These are phyloP conservation scores for Lordiphosa stackelbergi DNA, from an alignment of 1,140 invertebrate species.

Conservation along the genomic window DNA sequence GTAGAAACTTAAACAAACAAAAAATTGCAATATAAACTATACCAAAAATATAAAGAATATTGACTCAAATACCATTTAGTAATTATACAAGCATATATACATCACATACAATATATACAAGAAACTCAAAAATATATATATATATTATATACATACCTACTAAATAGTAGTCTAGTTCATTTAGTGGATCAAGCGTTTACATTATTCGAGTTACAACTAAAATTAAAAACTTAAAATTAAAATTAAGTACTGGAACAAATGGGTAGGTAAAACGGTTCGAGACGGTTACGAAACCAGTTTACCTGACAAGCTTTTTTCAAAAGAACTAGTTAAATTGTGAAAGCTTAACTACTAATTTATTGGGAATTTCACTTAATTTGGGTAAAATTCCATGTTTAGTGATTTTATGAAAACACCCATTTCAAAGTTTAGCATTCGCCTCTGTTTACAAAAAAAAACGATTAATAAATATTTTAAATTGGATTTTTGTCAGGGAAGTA, in stretches of 20 bases:
- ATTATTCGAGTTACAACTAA: constrained; percentile 58
- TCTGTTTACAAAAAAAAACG: too few relatives aligned
- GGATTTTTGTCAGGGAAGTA: too few relatives aligned
- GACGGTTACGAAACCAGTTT: too few relatives aligned
- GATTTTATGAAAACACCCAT: too few relatives aligned
- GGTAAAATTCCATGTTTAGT: too few relatives aligned
- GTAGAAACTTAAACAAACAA: constrained; percentile 31
- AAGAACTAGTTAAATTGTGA: too few relatives aligned
- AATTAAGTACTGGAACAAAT: constrained; percentile 1
- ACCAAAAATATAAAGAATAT: constrained; percentile 49
- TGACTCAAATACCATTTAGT: constrained; percentile 68
- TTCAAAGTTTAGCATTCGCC: too few relatives aligned
- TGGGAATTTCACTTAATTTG: too few relatives aligned
- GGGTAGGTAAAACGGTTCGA: background rate
- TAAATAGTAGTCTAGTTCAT: constrained; percentile 55
- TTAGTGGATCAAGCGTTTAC: constrained; percentile 67
- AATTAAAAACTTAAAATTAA: constrained; percentile 6
- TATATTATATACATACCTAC: constrained; percentile 13
- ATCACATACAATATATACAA: constrained; percentile 31
- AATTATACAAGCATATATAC: constrained; percentile 58
- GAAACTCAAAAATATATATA: constrained; percentile 34
- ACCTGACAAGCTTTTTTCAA: too few relatives aligned
- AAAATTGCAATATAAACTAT: constrained; percentile 57
- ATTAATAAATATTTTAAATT: too few relatives aligned
- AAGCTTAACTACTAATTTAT: too few relatives aligned